Evolutionary conservation across 2,888 invertebrate species (phyloP).

Genomic region (Eledona agricola): DNA sequence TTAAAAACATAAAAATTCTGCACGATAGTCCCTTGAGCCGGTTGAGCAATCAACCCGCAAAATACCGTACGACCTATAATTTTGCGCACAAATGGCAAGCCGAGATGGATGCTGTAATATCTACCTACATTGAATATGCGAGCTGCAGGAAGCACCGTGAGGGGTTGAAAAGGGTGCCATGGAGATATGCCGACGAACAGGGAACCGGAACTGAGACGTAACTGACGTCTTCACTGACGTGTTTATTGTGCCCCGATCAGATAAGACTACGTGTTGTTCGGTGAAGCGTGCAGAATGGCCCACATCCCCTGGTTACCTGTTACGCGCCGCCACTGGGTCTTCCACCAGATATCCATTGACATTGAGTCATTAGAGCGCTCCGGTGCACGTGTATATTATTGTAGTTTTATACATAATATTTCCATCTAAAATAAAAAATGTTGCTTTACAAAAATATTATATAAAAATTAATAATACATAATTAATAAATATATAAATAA

Average conservation of each 20-base stretch:
- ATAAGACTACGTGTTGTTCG: slow-evolving; percentile 46
- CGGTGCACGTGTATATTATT: no score
- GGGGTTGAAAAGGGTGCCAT: slow-evolving; percentile 22
- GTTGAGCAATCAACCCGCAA: no score
- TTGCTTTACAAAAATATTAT: no score
- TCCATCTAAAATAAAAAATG: no score
- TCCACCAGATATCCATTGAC: slow-evolving; percentile 31
- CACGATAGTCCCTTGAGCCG: no score
- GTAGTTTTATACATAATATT: no score
- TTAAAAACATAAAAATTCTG: no score
- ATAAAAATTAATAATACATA: no score
- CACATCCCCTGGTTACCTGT: slow-evolving; percentile 47
- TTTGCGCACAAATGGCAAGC: no score
- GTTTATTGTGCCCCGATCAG: slow-evolving; percentile 49
- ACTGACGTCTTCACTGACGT: slow-evolving; percentile 42
- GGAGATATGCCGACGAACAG: slow-evolving; percentile 31
- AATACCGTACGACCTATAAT: no score
- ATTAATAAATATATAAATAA: no score
- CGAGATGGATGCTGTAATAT: slow-evolving; percentile 32
- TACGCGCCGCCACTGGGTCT: slow-evolving; percentile 41
- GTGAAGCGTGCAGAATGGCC: slow-evolving; percentile 50
- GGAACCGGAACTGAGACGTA: slow-evolving; percentile 38
- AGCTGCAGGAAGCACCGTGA: slow-evolving; percentile 32
- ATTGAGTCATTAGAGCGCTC: no score
- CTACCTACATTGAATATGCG: slow-evolving; percentile 35